Base-by-base conservation (phyloP, 1,140 invertebrate genomes). In the Sitobion miscanthi region DNA sequence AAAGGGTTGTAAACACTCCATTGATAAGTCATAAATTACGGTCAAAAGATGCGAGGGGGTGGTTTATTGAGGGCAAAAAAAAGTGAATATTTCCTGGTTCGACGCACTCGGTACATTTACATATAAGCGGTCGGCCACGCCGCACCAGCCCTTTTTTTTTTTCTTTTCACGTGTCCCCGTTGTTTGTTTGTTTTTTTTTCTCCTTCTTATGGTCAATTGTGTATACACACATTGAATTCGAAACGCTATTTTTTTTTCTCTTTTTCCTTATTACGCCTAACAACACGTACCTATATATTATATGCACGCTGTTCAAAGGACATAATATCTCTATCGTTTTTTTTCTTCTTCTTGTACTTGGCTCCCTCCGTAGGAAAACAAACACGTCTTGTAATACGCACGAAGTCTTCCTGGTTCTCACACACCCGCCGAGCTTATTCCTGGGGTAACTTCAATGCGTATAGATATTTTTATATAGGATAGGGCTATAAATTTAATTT, bases 31-130 rank as follows among this genome's bases (percentile, higher is more conserved):
- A 86, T 93, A 93, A 93, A 93, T 93, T 86, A 86, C 49, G 91
- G 91, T 54, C 35, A 54, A 57, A 85, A 52, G 47, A 86, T 42
- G 35, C 9, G 77, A 57, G 77, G 91, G 82, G 91, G 49, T 49
- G 77, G 90, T 91, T 91, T 83, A 91, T 83, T 83, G 77, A 25
- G 45, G 47, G 91, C 47, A 35, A 82, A 54, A 85, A 89, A 92
- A 93, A 93, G 82, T 86, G 82, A 93, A 93, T 86, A 86, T 93
- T 93, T 93, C 91, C 91, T 93, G 91, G 91, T 93, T 93, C 91
- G 91, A 93, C 91, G 91, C 82, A 93, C 91, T 93, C 91, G 8
- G 47, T 38, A 86, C 91, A 93, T 86, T 83, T 93, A 85, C 38
- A 86, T 85, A 85, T n/a, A 45, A 90, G 42, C 54, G 89, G 47